Base-by-base conservation (phyloP, 2,888 invertebrate genomes). In the Hypomecis atomaria region DNA sequence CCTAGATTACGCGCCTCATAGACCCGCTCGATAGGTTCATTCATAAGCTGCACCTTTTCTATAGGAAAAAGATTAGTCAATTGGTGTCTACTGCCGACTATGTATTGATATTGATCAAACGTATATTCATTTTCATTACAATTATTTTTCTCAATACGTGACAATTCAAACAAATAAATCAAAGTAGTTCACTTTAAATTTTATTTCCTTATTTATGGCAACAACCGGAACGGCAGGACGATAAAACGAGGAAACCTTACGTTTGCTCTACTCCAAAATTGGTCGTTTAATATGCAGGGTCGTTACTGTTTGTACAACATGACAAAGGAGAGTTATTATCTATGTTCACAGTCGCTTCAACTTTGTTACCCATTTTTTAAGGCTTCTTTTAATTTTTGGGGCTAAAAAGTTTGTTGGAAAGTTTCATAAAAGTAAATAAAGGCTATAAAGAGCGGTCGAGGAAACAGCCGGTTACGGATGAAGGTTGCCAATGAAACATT, bases 241-340 rank as follows among this genome's bases (percentile, higher is more conserved):
- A 45, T 37, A 45, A 55, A 43, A 44, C 40, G 33, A 40, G 23
- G 40, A 36, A 13, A 9, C 55, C 55, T 45, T 37, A 45, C 44
- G 44, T 36, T 9, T 49, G 48, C 40, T 48, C 49, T 42, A 58
- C 40, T 58, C n/a, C 13, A 34, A 43, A 55, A 47, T 61, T 23
- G 33, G 34, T n/a, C 5, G 36, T 44, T 55, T 43, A 36, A 43
- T 13, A 38, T 44, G 11, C 9, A 33, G 8, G 34, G 37, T 33
- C 55, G 13, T 45, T 60, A 65, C 65, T 65, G 59, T 52, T 56
- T 59, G 13, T 59, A 56, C 38, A 48, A 57, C 37, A 42, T 55
- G 56, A 59, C 47, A 47, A 59, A 82, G 73, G 81, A 83, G 75
- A 82, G 80, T 85, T 86, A 86, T 85, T 84, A 85, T 86, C 82